Evolutionary conservation across 2,888 invertebrate species (phyloP).

Genomic region (Chrysopilus asiliformis): DNA sequence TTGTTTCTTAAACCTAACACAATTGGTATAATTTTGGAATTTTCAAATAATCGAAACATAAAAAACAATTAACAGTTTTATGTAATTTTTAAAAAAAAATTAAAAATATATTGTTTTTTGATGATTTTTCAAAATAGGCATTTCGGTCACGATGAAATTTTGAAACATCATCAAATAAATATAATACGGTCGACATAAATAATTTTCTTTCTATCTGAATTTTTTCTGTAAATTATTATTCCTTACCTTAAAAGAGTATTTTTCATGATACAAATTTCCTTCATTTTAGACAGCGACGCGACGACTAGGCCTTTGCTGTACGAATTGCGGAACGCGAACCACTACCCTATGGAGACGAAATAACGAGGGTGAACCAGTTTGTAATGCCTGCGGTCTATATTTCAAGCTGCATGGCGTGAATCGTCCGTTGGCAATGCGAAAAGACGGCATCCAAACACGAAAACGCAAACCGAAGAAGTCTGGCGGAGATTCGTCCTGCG

Average conservation of each 20-base stretch:
- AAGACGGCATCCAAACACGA: conserved; percentile 91
- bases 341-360: conserved; percentile 98
- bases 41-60: no score
- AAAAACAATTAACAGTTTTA: no score
- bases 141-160: no score
- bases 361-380: conserved; percentile 96
- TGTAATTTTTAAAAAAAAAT: no score
- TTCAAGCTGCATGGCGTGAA: conserved; percentile 88
- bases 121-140: no score
- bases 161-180: no score
- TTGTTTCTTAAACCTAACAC: no score
- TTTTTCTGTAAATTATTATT: conserved; percentile 4
- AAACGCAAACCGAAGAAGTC: conserved; percentile 87
- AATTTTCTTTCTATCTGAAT: conserved; percentile 5
- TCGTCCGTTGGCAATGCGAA: conserved; percentile 86
- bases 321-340: conserved; percentile 93
- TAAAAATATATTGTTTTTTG: no score
- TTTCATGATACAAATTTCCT: background rate
- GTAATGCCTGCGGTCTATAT: conserved; percentile 96
- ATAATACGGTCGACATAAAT: no score
- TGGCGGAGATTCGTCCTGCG: conserved; percentile 34
- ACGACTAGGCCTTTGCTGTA: conserved; percentile 82
- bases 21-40: no score
- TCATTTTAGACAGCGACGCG: conserved; percentile 62
- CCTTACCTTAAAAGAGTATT: conserved; percentile 3